phyloP scores from a whole-genome alignment of 1,140 invertebrate genomes.

The Danaus plexippus region DNA sequence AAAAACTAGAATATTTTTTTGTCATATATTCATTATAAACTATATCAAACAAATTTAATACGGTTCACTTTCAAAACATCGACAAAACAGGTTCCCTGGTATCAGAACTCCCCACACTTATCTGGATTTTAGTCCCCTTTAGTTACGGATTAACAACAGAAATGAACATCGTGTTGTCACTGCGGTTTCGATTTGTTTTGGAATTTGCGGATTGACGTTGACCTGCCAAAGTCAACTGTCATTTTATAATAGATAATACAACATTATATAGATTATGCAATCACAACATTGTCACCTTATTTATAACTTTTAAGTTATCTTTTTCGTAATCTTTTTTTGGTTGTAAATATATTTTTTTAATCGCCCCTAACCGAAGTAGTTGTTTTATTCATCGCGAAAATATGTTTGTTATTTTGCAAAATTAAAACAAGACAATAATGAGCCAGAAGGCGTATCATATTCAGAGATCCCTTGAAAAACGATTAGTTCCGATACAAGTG shows the following conservation, averaged over 20 bases:
- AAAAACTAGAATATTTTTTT: too few species aligned
- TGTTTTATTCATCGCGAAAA: too few species aligned
- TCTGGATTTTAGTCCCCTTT: slow-evolving; percentile 46
- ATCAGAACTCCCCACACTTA: slow-evolving; percentile 32
- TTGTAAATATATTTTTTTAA: too few species aligned
- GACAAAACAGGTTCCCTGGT: slow-evolving; percentile 17
- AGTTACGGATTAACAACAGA: slow-evolving; percentile 60
- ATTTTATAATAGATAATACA: neutral
- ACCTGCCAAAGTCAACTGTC: neutral
- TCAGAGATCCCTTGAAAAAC: slow-evolving; percentile 24
- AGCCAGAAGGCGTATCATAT: slow-evolving; percentile 26
- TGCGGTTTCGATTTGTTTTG: slow-evolving; percentile 25
- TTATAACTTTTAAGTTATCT: too few species aligned
- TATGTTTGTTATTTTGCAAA: slow-evolving; percentile 7
- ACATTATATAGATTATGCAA: too few species aligned
- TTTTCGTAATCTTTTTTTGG: too few species aligned
- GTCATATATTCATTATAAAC: too few species aligned
- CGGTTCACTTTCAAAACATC: neutral
- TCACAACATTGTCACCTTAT: too few species aligned
- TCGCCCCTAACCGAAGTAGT: too few species aligned
- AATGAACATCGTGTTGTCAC: slow-evolving; percentile 64
- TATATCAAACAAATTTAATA: too few species aligned
- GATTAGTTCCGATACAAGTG: slow-evolving; percentile 58
- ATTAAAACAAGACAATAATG: slow-evolving; percentile 10
- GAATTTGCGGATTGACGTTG: slow-evolving; percentile 18